Conservation (phyloP, 1,140 invertebrate genomes). For the Hylyphantes graminicola region DNA sequence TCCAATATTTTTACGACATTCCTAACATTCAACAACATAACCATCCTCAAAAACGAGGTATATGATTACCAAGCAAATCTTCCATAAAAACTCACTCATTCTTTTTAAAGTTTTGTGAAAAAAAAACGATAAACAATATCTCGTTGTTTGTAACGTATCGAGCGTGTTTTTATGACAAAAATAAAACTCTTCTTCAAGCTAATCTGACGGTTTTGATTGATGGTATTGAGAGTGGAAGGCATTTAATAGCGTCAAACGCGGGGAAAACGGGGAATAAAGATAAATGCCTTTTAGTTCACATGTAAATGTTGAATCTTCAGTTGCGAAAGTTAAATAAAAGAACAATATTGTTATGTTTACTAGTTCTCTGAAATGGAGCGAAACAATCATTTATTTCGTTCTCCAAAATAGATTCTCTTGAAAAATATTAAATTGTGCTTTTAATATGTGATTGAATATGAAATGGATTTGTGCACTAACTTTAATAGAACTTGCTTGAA, state of each 20-base stretch:
- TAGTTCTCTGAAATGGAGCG: too few species aligned
- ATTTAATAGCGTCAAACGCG: background rate
- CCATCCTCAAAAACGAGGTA: background rate
- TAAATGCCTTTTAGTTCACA: constrained; percentile 56
- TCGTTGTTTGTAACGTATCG: constrained; percentile 36
- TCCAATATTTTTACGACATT: background rate
- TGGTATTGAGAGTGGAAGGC: constrained; percentile 10
- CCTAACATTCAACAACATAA: background rate
- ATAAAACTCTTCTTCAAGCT: constrained; percentile 50
- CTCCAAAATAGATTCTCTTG: too few species aligned
- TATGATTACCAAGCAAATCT: background rate
- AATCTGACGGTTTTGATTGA: constrained; percentile 57
- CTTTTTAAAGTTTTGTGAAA: background rate
- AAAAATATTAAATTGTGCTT: too few species aligned
- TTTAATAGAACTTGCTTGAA: too few species aligned
- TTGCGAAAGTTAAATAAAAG: background rate
- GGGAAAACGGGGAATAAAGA: constrained; percentile 37
- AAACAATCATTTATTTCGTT: too few species aligned
- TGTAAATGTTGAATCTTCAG: constrained; percentile 28
- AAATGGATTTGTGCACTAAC: too few species aligned
- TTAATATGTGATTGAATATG: too few species aligned
- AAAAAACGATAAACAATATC: constrained; percentile 16
- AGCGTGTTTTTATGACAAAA: background rate
- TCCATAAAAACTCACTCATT: background rate
- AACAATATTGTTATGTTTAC: too few species aligned